Conservation (phyloP, 2,797 vertebrate species). For the Anguilla marmorata region DNA sequence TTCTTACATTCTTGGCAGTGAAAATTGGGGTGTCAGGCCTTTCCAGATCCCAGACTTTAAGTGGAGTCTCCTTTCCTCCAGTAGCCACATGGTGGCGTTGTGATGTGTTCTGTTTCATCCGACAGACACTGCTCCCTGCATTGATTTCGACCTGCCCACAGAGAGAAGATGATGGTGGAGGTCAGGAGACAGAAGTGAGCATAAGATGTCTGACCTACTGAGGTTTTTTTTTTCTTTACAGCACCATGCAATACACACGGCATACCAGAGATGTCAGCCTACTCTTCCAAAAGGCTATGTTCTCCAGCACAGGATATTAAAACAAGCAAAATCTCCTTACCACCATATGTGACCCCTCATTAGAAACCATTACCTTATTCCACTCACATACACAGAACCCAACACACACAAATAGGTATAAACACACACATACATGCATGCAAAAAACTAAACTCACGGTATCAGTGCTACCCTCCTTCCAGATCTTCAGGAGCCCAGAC, state of each 20-base stretch:
- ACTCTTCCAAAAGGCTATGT: neutral
- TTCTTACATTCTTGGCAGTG: constrained; percentile 79
- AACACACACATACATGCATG: neutral
- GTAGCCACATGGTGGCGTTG: constrained; percentile 72
- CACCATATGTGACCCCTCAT: neutral
- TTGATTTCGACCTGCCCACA: constrained; percentile 64
- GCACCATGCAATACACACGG: neutral
- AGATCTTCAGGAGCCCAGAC: constrained; percentile 77
- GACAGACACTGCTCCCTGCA: constrained; percentile 72
- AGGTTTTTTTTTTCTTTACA: neutral
- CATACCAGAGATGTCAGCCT: neutral
- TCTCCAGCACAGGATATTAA: neutral
- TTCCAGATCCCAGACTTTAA: constrained; percentile 88
- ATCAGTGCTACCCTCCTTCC: constrained; percentile 69
- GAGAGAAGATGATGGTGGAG: neutral
- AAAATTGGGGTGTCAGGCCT: constrained; percentile 74
- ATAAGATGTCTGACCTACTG: neutral
- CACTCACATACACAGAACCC: neutral
- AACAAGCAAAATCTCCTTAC: neutral
- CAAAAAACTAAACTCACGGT: constrained; percentile 59
- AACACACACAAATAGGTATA: neutral
- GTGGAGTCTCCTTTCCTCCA: constrained; percentile 81
- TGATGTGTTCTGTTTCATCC: constrained; percentile 76
- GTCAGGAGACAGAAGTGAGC: neutral
- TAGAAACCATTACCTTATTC: neutral